These are phyloP conservation scores for Drosophila nasuta DNA, from an alignment of 1,140 invertebrate genomes.

Conservation along the genomic window DNA sequence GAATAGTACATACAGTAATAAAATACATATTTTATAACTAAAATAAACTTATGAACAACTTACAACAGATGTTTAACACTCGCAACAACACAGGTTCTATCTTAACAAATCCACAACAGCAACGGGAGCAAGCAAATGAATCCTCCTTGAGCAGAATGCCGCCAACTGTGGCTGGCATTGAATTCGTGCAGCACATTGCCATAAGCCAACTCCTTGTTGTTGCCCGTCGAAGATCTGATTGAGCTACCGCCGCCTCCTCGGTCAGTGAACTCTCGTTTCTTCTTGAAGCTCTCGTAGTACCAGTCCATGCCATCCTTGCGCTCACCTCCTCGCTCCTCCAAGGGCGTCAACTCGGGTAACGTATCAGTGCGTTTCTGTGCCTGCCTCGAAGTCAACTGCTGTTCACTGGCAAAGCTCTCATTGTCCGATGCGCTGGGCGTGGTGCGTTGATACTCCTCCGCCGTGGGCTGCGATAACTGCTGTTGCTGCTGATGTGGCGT, in stretches of 20 bases:
- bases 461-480: constrained; percentile 71
- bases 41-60: constrained; percentile 59
- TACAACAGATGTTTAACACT: constrained; percentile 67
- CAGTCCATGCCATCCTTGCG: constrained; percentile 87
- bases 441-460: constrained; percentile 81
- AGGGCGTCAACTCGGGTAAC: constrained; percentile 14
- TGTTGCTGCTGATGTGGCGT: constrained; percentile 84
- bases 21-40: constrained; percentile 53
- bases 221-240: constrained; percentile 44
- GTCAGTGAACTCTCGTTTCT: constrained; percentile 71
- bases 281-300: constrained; percentile 91
- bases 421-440: constrained; percentile 65
- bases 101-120: constrained; percentile 48
- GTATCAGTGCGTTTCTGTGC: constrained; percentile 70
- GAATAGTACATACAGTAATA: constrained; percentile 4
- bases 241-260: constrained; percentile 36
- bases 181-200: constrained; percentile 30
- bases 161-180: constrained; percentile 30
- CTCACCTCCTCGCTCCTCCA: constrained; percentile 45
- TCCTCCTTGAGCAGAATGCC: constrained; percentile 22
- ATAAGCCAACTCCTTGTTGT: constrained; percentile 57
- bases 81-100: constrained; percentile 11
- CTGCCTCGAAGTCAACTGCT: constrained; percentile 54
- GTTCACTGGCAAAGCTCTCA: constrained; percentile 56
- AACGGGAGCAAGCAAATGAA: constrained; percentile 37